Conservation (phyloP, 2,888 invertebrate genomes). For the Oligia fasciuncula region DNA sequence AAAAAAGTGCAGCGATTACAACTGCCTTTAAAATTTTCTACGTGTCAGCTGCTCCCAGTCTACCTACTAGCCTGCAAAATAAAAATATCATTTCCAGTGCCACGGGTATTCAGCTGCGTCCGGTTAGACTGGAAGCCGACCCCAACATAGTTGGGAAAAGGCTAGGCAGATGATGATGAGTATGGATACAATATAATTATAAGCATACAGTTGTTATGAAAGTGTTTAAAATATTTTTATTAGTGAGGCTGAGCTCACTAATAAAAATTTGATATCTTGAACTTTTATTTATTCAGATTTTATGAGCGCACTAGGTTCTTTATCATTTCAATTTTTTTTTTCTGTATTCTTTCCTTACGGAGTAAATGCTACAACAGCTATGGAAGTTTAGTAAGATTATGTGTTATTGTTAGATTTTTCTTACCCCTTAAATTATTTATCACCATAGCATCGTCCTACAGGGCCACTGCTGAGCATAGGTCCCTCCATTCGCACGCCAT, state of each 20-base stretch:
- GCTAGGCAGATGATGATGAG: no score
- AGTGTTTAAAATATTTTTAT: no score
- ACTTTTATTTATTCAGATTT: no score
- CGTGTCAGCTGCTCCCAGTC: not conserved
- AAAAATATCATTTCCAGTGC: constrained; percentile 70
- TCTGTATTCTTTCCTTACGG: not conserved
- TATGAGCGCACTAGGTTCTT: no score
- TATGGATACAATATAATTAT: no score
- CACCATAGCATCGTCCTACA: not conserved
- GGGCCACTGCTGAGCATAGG: not conserved
- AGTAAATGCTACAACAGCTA: not conserved
- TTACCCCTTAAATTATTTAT: no score
- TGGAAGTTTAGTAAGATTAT: not conserved
- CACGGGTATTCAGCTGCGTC: constrained; percentile 24
- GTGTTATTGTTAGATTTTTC: not conserved
- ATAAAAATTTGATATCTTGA: no score
- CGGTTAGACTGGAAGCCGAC: no score
- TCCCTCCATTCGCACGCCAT: not conserved
- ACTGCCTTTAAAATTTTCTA: constrained; percentile 4
- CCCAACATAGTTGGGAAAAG: no score
- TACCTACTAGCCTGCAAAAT: constrained; percentile 33
- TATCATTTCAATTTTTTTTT: no score
- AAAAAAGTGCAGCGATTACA: not conserved
- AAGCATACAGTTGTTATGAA: no score
- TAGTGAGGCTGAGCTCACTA: no score